Evolutionary conservation across 1,140 invertebrate species (phyloP), one percentile per base, ranked within the genome.

Genomic region (Rhopalosiphum padi): DNA sequence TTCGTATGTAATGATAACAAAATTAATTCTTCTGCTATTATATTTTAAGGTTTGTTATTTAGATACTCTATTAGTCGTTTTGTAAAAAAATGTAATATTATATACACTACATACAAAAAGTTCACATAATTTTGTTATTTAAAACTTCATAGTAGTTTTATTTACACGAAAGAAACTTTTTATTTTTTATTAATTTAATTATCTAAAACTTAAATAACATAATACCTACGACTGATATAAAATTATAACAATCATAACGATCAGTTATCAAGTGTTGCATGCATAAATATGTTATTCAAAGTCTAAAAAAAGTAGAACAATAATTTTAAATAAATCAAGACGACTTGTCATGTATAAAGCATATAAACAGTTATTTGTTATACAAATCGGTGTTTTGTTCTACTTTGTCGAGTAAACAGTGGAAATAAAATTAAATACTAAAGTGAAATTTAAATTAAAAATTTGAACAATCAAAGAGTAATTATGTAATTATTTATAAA

Each of bases 301-400:
- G 30, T 35, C 60, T 77, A 77, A 77, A n/a, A n/a, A 77, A 77
- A 77, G 60, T 77, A 77, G 60, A 77, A 77, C 60, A 77, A n/a
- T n/a, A 77, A 77, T 77, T 77, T 77, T 77, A 77, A 35, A 77
- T 77, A n/a, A 77, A 77, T 77, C 60, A 77, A n/a, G n/a, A 77
- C 60, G 60, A 77, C 60, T 77, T 77, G 60, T 77, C 60, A 77
- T 77, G 60, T 77, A 77, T 77, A 77, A 77, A 77, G 30, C 15
- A 77, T 77, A 35, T 77, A 21, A 77, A 77, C 60, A 77, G 60
- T 77, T 77, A 77, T 77, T 77, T 77, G 60, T 77, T 77, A n/a
- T 77, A 77, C 60, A 4, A 77, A 77, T 77, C 15, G 30, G 60
- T 77, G 60, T 77, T 77, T 77, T 77, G n/a, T 77, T n/a, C 60